These are phyloP conservation scores for Lanistes nyassanus DNA, from an alignment of 1,140 invertebrate species.

Conservation along the genomic window DNA sequence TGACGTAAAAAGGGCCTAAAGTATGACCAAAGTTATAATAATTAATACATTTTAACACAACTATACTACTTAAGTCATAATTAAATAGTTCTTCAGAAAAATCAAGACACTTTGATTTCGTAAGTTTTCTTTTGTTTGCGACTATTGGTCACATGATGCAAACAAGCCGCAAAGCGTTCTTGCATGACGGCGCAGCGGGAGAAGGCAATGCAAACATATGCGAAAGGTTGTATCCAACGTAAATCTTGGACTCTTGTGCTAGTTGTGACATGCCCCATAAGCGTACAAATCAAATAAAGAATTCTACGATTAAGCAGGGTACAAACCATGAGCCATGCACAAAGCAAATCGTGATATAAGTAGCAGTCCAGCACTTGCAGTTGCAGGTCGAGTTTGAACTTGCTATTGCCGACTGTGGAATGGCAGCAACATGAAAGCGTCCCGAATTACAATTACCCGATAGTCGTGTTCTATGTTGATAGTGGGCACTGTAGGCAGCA, in stretches of 20 bases:
- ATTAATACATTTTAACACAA: background rate
- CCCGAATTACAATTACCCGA: too few species aligned
- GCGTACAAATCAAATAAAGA: background rate
- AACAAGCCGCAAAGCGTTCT: conserved; percentile 23
- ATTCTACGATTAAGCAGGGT: background rate
- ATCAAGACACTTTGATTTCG: background rate
- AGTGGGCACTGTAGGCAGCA: too few species aligned
- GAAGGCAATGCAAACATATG: background rate
- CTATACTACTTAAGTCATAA: background rate
- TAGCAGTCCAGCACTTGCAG: too few species aligned
- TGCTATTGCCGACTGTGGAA: too few species aligned
- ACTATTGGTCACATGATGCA: conserved; percentile 25
- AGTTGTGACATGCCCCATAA: background rate
- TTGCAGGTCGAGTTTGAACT: too few species aligned
- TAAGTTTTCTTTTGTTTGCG: background rate
- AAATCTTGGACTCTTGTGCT: background rate
- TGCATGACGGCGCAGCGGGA: background rate
- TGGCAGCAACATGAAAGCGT: too few species aligned
- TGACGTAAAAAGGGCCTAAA: background rate
- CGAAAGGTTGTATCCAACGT: background rate
- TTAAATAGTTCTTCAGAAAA: background rate
- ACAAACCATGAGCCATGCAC: background rate
- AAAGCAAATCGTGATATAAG: background rate
- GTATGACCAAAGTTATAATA: background rate
- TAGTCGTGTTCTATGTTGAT: too few species aligned